Percentiles rank a stretch among this genome's conserved stretches.
Conservation (phyloP, 2,113 vertebrate species). For the Bettongia penicillata region DNA sequence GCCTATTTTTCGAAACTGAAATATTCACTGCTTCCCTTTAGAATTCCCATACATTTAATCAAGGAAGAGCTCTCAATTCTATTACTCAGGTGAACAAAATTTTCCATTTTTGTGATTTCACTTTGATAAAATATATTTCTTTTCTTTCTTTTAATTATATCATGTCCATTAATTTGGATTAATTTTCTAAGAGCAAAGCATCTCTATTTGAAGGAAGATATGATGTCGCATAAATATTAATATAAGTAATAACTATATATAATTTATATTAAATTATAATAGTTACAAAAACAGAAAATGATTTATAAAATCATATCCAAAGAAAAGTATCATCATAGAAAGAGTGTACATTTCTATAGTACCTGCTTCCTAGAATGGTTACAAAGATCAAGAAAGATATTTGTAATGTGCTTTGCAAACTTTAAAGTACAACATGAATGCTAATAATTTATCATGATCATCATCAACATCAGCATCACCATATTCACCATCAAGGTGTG, state of each 20-base stretch:
- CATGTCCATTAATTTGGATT: slow-evolving; percentile 9
- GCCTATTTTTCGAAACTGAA: slow-evolving; percentile 40
- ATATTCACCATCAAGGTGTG: no score
- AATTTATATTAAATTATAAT: slow-evolving; percentile 55
- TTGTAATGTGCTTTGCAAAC: no score
- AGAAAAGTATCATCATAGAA: slow-evolving; percentile 19
- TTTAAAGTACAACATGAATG: no score
- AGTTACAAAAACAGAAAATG: slow-evolving; percentile 20
- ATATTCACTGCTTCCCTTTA: slow-evolving; percentile 32
- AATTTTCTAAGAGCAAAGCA: slow-evolving; percentile 49
- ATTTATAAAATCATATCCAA: slow-evolving; percentile 61
- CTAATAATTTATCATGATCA: no score
- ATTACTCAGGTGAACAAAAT: slow-evolving; percentile 41
- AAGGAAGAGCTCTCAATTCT: slow-evolving; percentile 51
- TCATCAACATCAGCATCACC: no score
- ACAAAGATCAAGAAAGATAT: no score
- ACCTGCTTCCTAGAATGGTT: no score
- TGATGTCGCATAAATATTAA: slow-evolving; percentile 21
- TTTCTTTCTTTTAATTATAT: slow-evolving; percentile 24
- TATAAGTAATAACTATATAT: slow-evolving; percentile 44
- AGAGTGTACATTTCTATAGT: neutral
- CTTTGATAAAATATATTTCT: slow-evolving; percentile 34
- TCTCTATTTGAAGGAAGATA: neutral
- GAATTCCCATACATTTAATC: slow-evolving; percentile 54
- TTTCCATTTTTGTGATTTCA: slow-evolving; percentile 39